Base-by-base conservation (phyloP, 1,140 invertebrate species). In the Temnothorax longispinosus region DNA sequence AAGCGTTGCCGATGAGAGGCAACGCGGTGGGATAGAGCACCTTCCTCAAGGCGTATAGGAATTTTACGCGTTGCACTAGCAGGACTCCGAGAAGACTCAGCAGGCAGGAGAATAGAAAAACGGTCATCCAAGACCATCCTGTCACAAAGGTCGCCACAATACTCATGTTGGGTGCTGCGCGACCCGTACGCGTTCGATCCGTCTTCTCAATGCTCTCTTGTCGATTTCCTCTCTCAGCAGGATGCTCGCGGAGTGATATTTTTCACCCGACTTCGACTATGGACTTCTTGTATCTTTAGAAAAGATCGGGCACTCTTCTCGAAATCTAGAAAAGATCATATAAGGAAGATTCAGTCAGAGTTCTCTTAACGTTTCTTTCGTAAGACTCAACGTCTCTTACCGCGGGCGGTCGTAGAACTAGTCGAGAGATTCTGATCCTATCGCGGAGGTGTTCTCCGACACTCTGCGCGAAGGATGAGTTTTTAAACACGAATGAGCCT, bases 1-100 rank as follows among this genome's bases (percentile, higher is more conserved):
- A 87, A 0, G 93, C 93, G 75, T 95, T 95, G 1, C 94, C 94
- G 27, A 95, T 86, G 7, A 95, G 27, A 3, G 94, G 94, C 15
- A 94, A 18, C 0, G 94, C 93, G 0, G 41, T 72, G 0, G 94
- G 94, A n/a, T 87, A 90, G 1, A 94, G 94, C 21, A 95, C 90
- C 0, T 91, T 91, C 18, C 92, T 89, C 21, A 94, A 60, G 0
- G 89, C 88, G 50, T 93, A 90, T 0, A 94, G 35, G 80, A 94
- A 94, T 41, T 85, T 93, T 3, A 64, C 86, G 10, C 94, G 89
- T 62, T 85, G 89, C 4, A 91, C 56, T 41, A 93, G 41, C 2
- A 91, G 6, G 2, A 71, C 5, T 1, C 90, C 10, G 1, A 92
- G 1, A 0, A 93, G 58, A 4, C 69, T 21, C 2, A 91, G n/a